Conservation (phyloP, 2,113 vertebrate species). For the Reinhardtius hippoglossoides region DNA sequence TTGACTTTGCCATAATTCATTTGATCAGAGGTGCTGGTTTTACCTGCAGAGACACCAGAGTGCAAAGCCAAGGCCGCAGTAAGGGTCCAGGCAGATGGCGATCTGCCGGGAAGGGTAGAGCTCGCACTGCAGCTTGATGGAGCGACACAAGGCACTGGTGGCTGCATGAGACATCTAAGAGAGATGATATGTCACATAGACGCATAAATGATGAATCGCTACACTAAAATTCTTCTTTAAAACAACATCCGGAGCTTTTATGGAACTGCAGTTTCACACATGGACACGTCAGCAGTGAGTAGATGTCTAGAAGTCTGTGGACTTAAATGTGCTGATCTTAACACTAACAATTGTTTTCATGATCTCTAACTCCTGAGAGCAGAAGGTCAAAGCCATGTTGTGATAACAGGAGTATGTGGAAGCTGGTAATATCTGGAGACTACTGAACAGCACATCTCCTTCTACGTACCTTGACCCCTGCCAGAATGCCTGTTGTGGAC, state of each 20-base stretch:
- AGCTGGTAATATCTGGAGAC: too few species aligned
- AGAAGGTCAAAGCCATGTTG: too few species aligned
- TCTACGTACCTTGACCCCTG: slow-evolving; percentile 92
- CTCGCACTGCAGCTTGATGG: slow-evolving; percentile 97
- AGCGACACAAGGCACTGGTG: slow-evolving; percentile 96
- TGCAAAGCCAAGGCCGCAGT: slow-evolving; percentile 96
- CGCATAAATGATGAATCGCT: not conserved
- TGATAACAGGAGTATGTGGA: too few species aligned
- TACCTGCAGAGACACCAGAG: slow-evolving; percentile 99
- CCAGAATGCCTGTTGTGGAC: slow-evolving; percentile 95
- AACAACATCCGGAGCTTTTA: too few species aligned
- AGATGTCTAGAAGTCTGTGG: too few species aligned
- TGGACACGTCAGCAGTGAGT: too few species aligned
- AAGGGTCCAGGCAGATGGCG: slow-evolving; percentile 96
- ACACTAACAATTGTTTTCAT: too few species aligned
- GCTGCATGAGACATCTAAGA: slow-evolving; percentile 95
- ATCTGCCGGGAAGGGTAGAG: slow-evolving; percentile 96
- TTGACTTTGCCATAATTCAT: not conserved
- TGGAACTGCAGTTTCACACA: too few species aligned
- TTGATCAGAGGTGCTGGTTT: slow-evolving; percentile 13
- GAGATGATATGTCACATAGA: slow-evolving; percentile 5
- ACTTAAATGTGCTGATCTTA: too few species aligned
- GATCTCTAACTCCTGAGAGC: too few species aligned
- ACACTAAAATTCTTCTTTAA: not conserved
- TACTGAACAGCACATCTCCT: not conserved